Evolutionary conservation across 2,113 vertebrate species (phyloP).

Genomic region (Calypte anna): DNA sequence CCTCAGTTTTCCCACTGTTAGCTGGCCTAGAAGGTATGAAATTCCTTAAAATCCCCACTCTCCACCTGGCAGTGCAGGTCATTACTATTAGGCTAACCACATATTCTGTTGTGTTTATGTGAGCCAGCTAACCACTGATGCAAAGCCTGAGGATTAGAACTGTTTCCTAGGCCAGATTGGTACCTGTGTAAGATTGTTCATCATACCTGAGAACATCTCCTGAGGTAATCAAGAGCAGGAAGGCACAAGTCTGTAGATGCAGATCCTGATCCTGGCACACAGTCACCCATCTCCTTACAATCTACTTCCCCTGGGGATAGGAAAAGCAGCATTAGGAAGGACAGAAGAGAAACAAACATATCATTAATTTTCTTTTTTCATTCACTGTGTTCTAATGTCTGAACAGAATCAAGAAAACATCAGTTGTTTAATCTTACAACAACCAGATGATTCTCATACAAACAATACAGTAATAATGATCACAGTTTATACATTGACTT

Average conservation of each 20-base stretch:
- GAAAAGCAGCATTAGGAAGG: not conserved
- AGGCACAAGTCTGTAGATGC: conserved; percentile 95
- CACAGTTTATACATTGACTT: not conserved
- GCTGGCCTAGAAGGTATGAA: not conserved
- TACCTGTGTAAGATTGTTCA: not conserved
- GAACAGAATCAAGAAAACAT: not conserved
- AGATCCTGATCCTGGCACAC: conserved; percentile 79
- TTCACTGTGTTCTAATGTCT: not conserved
- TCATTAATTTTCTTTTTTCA: not conserved
- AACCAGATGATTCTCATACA: not conserved
- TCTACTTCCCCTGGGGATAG: conserved; percentile 86
- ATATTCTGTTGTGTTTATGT: not conserved
- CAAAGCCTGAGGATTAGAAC: not conserved
- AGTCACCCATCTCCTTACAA: conserved; percentile 92
- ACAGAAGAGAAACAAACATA: not conserved
- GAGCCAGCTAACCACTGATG: not conserved
- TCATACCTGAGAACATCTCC: conserved; percentile 92
- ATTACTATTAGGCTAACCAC: not conserved
- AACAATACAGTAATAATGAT: not conserved
- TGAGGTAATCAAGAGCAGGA: conserved; percentile 93
- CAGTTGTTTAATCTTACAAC: not conserved
- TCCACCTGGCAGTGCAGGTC: not conserved
- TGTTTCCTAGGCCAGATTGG: not conserved
- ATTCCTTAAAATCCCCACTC: not conserved
- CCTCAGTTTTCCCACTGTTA: not conserved